A percentile compares a stretch with the other conserved stretches of the same genome.
phyloP scores from a whole-genome alignment of 2,797 vertebrate species.

The Capromys pilorides region DNA sequence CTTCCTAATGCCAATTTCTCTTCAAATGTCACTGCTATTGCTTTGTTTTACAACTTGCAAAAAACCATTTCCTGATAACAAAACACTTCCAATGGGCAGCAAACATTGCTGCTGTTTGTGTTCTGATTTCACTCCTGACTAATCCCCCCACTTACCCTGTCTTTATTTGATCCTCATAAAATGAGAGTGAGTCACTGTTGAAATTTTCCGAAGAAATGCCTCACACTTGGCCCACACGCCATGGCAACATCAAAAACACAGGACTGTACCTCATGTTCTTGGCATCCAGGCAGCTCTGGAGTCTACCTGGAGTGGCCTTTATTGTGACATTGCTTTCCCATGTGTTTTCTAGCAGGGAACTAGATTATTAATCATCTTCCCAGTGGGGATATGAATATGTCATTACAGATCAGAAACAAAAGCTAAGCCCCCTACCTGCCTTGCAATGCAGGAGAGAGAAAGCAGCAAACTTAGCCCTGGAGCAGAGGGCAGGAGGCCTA shows the following conservation, averaged over 20 bases:
- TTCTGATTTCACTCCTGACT: slow-evolving; percentile 12
- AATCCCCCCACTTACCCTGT: not conserved
- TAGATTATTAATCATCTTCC: not conserved
- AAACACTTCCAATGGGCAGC: not conserved
- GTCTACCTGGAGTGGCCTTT: not conserved
- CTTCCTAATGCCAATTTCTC: slow-evolving; percentile 33
- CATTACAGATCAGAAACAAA: slow-evolving; percentile 5
- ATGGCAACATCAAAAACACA: not conserved
- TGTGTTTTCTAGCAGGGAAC: not conserved
- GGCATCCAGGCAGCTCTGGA: not conserved
- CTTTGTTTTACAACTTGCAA: slow-evolving; percentile 33
- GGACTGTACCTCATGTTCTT: not conserved
- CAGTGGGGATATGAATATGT: slow-evolving; percentile 27
- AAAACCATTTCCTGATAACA: not conserved
- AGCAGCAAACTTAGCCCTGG: not conserved
- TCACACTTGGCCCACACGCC: slow-evolving; percentile 39
- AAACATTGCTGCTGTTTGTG: not conserved
- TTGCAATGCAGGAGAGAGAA: not conserved
- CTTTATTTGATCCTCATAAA: not conserved
- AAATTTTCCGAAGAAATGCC: slow-evolving; percentile 60
- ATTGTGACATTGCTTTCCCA: not conserved
- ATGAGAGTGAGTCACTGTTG: slow-evolving; percentile 49
- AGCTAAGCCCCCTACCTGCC: not conserved
- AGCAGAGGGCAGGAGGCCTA: not conserved
- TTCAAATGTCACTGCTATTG: not conserved